These are phyloP conservation scores for Camponotus pennsylvanicus DNA, from an alignment of 1,140 invertebrate genomes.

Conservation along the genomic window DNA sequence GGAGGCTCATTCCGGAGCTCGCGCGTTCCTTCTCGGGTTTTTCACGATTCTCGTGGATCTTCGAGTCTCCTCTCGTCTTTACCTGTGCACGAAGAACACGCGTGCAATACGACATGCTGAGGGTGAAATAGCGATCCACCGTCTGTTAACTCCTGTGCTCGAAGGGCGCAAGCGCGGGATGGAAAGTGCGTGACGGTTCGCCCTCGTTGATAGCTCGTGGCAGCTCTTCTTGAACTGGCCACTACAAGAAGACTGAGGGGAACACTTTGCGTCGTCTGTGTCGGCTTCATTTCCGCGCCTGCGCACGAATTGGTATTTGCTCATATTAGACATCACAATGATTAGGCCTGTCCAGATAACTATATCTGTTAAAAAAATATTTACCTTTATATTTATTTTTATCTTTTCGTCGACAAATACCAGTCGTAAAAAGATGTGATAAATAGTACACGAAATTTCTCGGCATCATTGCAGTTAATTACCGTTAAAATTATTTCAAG, in stretches of 20 bases:
- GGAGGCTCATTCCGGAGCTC: not conserved
- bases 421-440: not conserved
- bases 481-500: too few relatives aligned
- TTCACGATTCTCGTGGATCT: not conserved
- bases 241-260: conserved; percentile 82
- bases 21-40: not conserved
- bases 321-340: not conserved
- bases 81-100: conserved; percentile 92
- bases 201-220: conserved; percentile 81
- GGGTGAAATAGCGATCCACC: conserved; percentile 62
- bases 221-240: conserved; percentile 86
- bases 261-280: conserved; percentile 67
- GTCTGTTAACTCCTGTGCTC: conserved; percentile 61
- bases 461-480: not conserved
- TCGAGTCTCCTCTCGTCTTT: conserved; percentile 72
- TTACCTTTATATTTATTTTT: too few relatives aligned
- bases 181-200: not conserved
- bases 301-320: conserved; percentile 63
- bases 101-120: conserved; percentile 91
- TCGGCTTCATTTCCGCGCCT: conserved; percentile 73
- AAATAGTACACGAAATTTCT: not conserved
- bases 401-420: not conserved
- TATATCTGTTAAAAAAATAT: not conserved
- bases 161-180: conserved; percentile 67
- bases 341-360: not conserved